These are phyloP conservation scores for Hetaerina americana DNA, from an alignment of 1,140 invertebrate species.

Conservation along the genomic window DNA sequence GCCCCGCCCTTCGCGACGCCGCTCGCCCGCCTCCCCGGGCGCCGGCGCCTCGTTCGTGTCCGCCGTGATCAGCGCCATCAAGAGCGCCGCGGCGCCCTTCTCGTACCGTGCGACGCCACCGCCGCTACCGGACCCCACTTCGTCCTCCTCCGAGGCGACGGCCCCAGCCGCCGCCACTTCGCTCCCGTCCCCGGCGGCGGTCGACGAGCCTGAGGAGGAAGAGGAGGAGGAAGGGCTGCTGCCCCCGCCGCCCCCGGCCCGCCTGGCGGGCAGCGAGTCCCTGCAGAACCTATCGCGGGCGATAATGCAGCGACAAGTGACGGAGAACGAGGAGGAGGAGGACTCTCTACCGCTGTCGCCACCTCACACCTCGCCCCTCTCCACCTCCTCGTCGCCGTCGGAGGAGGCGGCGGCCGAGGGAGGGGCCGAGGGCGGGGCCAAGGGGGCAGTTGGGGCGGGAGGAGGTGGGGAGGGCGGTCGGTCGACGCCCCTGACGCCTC, in stretches of 20 bases:
- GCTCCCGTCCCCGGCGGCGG: neutral
- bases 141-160: neutral
- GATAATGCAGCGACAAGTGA: conserved; percentile 28
- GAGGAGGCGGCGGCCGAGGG: neutral
- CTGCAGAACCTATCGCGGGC: conserved; percentile 50
- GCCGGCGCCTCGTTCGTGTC: conserved; percentile 45
- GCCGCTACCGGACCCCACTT: neutral
- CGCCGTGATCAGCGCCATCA: conserved; percentile 51
- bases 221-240: too few species aligned
- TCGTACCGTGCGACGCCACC: neutral
- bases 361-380: neutral
- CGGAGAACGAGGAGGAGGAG: conserved; percentile 23
- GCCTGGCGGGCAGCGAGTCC: conserved; percentile 34
- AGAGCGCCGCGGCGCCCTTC: conserved; percentile 43
- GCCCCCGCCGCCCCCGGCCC: neutral
- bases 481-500: conserved; percentile 21
- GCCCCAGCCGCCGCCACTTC: neutral
- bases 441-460: conserved; percentile 17
- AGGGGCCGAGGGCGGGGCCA: neutral
- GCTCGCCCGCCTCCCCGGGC: neutral
- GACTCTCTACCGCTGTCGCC: neutral
- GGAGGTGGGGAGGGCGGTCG: conserved; percentile 27
- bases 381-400: neutral
- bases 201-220: neutral
- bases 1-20: conserved; percentile 26